These are phyloP conservation scores for Melopsittacus undulatus DNA, from an alignment of 2,797 vertebrate species.

Conservation along the genomic window DNA sequence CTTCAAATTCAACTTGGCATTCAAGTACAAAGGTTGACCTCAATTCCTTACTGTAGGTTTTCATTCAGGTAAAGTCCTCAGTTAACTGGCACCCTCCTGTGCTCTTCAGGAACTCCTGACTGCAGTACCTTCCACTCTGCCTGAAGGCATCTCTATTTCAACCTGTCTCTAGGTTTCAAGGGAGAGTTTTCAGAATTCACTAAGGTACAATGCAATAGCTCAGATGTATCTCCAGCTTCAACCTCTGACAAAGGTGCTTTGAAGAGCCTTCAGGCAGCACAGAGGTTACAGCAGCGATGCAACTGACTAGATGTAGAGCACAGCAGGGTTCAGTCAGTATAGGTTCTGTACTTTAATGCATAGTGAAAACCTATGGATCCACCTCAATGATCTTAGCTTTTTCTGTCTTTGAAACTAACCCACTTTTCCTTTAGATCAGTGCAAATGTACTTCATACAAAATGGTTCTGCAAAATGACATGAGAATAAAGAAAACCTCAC, in stretches of 20 bases:
- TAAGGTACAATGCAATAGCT: conserved; percentile 23
- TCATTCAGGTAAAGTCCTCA: not conserved
- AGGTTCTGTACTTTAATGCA: not conserved
- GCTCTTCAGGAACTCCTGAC: not conserved
- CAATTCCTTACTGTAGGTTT: not conserved
- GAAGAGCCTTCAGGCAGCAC: not conserved
- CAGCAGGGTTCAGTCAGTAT: conserved; percentile 1
- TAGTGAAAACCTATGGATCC: not conserved
- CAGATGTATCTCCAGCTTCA: not conserved
- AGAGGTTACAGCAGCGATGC: not conserved
- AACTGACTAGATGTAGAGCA: not conserved
- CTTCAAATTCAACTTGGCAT: not conserved
- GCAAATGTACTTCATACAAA: not conserved
- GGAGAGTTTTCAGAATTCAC: not conserved
- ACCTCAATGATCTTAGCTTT: not conserved
- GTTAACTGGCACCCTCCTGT: conserved; percentile 4
- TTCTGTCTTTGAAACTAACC: conserved; percentile 30
- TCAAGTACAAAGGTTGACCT: not conserved
- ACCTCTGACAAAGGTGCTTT: conserved; percentile 27
- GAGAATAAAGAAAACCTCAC: not conserved
- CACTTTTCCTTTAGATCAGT: not conserved
- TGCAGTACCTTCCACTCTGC: not conserved
- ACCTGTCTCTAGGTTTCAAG: not conserved
- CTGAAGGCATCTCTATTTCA: not conserved
- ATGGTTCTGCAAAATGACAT: not conserved